Conservation (phyloP, 2,113 vertebrate species). For the Protobothrops flavoviridis region DNA sequence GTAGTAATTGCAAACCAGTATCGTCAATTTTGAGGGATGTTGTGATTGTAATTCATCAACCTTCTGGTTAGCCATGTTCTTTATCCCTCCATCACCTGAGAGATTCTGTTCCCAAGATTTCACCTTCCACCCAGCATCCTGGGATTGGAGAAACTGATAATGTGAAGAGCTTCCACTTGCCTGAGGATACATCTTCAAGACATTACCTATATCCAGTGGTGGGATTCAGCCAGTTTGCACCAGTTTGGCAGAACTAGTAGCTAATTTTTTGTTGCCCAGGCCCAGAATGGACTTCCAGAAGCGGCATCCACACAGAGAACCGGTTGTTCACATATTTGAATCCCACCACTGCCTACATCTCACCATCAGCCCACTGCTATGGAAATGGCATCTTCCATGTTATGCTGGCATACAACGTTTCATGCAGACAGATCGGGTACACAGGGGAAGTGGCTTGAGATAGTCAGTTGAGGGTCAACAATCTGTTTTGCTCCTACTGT, state of each 20-base stretch:
- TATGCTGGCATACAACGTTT: not conserved
- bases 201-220: not conserved
- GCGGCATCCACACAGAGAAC: too few relatives aligned
- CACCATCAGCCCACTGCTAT: not conserved
- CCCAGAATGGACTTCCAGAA: too few relatives aligned
- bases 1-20: not conserved
- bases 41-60: not conserved
- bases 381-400: not conserved
- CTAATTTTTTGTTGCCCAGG: too few relatives aligned
- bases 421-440: not conserved
- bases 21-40: not conserved
- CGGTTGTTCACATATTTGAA: too few relatives aligned
- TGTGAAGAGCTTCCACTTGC: not conserved
- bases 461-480: not conserved
- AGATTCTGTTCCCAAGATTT: not conserved
- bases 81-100: not conserved
- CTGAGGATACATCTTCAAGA: not conserved
- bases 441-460: not conserved
- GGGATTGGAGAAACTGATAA: not conserved
- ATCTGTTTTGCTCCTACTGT: not conserved
- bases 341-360: not conserved
- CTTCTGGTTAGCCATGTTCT: not conserved
- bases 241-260: too few relatives aligned
- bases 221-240: too few relatives aligned
- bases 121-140: not conserved